A percentile compares a stretch with the other conserved stretches of the same genome.
These are phyloP conservation scores for Hyperoplus lanceolatus DNA, from an alignment of 2,797 vertebrate genomes.

Conservation along the genomic window DNA sequence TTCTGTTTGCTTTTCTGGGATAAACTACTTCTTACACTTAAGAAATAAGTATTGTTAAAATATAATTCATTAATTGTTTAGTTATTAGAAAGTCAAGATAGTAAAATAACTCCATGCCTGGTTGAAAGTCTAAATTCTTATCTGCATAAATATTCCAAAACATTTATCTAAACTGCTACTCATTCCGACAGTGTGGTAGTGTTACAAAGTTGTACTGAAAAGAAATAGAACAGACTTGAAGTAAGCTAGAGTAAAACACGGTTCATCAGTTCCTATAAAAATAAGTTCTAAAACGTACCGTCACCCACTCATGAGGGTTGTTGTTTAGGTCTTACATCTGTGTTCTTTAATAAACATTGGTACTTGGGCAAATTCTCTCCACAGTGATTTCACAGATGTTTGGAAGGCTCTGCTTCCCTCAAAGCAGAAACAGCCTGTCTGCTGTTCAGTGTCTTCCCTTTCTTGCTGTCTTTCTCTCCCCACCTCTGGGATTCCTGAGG, in stretches of 20 bases:
- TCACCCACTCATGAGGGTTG: background rate
- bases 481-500: constrained; percentile 67
- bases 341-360: constrained; percentile 67
- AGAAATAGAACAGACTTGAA: constrained; percentile 1
- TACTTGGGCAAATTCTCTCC: constrained; percentile 32
- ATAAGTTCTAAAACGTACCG: constrained; percentile 2
- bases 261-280: background rate
- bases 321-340: constrained; percentile 45
- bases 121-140: background rate
- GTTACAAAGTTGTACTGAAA: constrained; percentile 13
- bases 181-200: background rate
- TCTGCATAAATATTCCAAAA: background rate
- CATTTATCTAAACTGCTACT: background rate
- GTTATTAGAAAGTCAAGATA: background rate
- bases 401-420: constrained; percentile 60
- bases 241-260: background rate
- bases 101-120: background rate
- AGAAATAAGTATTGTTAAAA: background rate
- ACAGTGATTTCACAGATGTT: constrained; percentile 79
- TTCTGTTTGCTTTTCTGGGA: background rate
- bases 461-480: constrained; percentile 38
- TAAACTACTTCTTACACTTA: background rate
- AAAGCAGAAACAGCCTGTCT: constrained; percentile 65
- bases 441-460: constrained; percentile 61
- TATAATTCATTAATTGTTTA: background rate